Evolutionary conservation across 2,113 vertebrate species (phyloP), one percentile per base, ranked within the genome.

Genomic region (Sinocyclocheilus grahami): DNA sequence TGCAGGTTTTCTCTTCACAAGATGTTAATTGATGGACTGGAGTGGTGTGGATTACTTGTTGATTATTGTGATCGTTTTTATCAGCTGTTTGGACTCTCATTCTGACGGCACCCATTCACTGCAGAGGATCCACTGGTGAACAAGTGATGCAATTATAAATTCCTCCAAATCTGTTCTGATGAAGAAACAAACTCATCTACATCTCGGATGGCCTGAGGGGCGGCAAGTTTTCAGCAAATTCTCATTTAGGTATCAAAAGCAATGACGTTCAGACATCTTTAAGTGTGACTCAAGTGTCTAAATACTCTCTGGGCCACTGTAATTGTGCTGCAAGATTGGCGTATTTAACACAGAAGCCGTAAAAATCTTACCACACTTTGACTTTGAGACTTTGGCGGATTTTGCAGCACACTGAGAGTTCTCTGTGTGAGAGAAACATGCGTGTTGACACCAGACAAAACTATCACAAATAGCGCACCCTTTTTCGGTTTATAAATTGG

Each of bases 311-410:
- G 3, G 8, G 37, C 71, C 20, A 74, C 37, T 74, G 9, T 42
- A 42, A 42, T 42, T 42, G 37, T 42, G 75, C 20, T 18, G 5
- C 24, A n/a, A 9, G 11, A 42, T 39, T 20, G 1, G 48, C 30
- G 24, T 16, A 67, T 63, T 55, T 55, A 65, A 71, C 76, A 71
- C 62, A 79, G 30, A 74, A 42, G 14, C 30, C 65, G 0, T 69
- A 69, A 69, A 14, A 69, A 10, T 85, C 60, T 85, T 79, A 78
- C 62, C 84, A 79, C 76, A 78, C 20, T 85, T 85, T 77, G 72
- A 85, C 74, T 78, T 78, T 67, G 83, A 37, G 74, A 78, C 24
- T 78, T 71, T 71, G 22, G 42, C 42, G 9, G 42, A 10, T 46
- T 46, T 10, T 10, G 42, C 67, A 55, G 67, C 6, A 8, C 20